Percentiles rank a stretch among this genome's conserved stretches.
Conservation (phyloP, 2,888 invertebrate species). For the Chouioia cunea region DNA sequence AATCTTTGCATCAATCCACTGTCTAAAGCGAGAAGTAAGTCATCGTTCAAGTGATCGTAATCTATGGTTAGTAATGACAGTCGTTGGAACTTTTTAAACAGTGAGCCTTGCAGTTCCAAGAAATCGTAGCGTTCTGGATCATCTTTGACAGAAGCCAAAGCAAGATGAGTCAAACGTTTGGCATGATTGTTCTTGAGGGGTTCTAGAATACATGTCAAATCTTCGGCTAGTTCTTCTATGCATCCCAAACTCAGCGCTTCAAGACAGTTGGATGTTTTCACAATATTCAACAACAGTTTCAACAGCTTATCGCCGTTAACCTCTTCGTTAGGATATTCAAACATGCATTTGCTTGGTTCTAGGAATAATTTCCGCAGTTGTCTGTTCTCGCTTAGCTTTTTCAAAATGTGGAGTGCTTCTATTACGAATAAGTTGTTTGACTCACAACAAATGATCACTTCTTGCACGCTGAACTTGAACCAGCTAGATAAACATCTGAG, state of each 20-base stretch:
- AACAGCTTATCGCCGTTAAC: slow-evolving; percentile 52
- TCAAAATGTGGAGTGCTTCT: slow-evolving; percentile 61
- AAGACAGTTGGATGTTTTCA: slow-evolving; percentile 68
- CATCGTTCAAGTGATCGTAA: slow-evolving; percentile 72
- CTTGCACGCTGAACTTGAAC: slow-evolving; percentile 66
- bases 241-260: slow-evolving; percentile 72
- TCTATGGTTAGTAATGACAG: slow-evolving; percentile 70
- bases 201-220: slow-evolving; percentile 67
- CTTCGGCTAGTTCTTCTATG: slow-evolving; percentile 70
- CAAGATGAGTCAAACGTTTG: slow-evolving; percentile 74
- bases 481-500: slow-evolving; percentile 62
- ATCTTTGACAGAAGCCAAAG: slow-evolving; percentile 80
- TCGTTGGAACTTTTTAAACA: slow-evolving; percentile 72
- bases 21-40: slow-evolving; percentile 69
- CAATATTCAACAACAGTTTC: slow-evolving; percentile 67
- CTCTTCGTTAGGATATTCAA: slow-evolving; percentile 54
- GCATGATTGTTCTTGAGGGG: slow-evolving; percentile 69
- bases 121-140: slow-evolving; percentile 78
- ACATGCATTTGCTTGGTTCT: slow-evolving; percentile 63
- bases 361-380: slow-evolving; percentile 65
- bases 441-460: slow-evolving; percentile 67
- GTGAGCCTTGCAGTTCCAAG: slow-evolving; percentile 71
- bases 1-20: slow-evolving; percentile 71
- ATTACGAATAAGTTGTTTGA: slow-evolving; percentile 59
- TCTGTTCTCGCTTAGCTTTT: slow-evolving; percentile 63